These are phyloP conservation scores for Colaptes auratus DNA, from an alignment of 2,113 vertebrate genomes.

Conservation along the genomic window DNA sequence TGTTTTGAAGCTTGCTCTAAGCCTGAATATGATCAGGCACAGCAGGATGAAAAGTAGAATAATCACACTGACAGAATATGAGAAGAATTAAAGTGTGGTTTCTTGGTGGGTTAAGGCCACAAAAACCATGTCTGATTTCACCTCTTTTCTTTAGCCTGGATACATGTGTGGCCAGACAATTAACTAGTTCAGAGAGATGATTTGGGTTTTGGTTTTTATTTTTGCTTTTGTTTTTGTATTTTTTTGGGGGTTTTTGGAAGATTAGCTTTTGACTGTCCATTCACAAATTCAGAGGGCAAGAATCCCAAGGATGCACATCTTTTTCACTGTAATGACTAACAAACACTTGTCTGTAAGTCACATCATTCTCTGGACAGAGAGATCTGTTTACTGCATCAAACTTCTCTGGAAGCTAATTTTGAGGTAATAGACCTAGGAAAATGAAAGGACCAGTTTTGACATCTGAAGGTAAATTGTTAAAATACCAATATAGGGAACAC, in stretches of 20 bases:
- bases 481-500: constrained; percentile 61
- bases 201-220: background rate
- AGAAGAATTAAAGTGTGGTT: background rate
- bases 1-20: background rate
- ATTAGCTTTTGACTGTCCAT: background rate
- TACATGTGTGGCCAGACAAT: background rate
- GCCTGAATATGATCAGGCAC: background rate
- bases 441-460: constrained; percentile 46
- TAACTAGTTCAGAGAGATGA: background rate
- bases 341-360: background rate
- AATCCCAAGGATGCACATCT: background rate
- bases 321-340: background rate
- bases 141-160: background rate
- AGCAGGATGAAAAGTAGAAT: background rate
- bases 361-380: background rate
- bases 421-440: constrained; percentile 40
- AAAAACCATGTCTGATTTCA: background rate
- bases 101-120: background rate
- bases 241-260: background rate
- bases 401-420: constrained; percentile 32
- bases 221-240: too few species aligned
- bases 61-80: background rate
- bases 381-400: background rate
- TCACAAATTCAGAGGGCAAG: background rate
- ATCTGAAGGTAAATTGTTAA: constrained; percentile 68